Percentiles rank a stretch among this genome's conserved stretches.
Conservation (phyloP, 92 coral and sea anemone species). For the Palythoa heliodiscus region DNA sequence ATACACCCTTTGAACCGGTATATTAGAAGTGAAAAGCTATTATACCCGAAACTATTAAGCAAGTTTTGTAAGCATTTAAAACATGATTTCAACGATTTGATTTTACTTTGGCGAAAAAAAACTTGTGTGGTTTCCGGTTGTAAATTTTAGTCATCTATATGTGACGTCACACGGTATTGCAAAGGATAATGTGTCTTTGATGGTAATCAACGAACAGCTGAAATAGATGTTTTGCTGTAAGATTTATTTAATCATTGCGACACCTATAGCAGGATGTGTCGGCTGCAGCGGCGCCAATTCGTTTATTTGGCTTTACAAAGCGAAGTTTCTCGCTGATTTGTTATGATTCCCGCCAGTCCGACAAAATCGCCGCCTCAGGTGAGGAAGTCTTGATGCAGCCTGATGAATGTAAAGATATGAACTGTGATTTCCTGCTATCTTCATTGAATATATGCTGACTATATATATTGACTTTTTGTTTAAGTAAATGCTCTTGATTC, state of each 20-base stretch:
- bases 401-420: conserved; percentile 12
- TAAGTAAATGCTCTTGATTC: not conserved
- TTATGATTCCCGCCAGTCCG: conserved; percentile 48
- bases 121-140: conserved; percentile 10
- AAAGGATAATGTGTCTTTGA: conserved; percentile 18
- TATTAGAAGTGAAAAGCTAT: not conserved
- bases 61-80: not conserved
- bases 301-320: conserved; percentile 16
- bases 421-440: conserved; percentile 10
- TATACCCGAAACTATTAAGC: not conserved
- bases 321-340: conserved; percentile 15
- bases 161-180: conserved; percentile 28
- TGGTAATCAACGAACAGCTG: conserved; percentile 9
- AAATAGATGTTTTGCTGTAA: not conserved
- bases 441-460: conserved; percentile 1
- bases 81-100: not conserved
- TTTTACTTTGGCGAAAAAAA: not conserved
- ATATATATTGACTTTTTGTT: not conserved
- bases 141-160: not conserved
- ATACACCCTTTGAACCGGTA: not conserved
- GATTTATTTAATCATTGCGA: conserved; percentile 4
- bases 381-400: conserved; percentile 28
- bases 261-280: not conserved
- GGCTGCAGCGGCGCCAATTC: not conserved
- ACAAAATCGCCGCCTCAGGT: conserved; percentile 57